phyloP scores from a whole-genome alignment of 1,140 invertebrate species.

The Ptiloglossa arizonensis region DNA sequence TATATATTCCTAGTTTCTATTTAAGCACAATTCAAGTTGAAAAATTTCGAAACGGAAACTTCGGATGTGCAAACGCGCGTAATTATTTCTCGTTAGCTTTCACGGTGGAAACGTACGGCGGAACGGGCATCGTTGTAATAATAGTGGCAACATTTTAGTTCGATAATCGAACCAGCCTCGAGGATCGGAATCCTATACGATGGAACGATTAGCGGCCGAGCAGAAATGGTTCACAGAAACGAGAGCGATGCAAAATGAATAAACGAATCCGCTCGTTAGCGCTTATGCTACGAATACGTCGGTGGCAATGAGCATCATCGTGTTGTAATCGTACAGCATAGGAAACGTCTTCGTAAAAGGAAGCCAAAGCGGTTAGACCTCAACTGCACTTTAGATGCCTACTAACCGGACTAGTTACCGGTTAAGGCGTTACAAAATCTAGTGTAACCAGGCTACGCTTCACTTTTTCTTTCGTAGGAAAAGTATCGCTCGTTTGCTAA shows the following conservation, averaged over 20 bases:
- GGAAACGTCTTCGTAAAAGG: conserved; percentile 69
- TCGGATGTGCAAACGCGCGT: too few relatives aligned
- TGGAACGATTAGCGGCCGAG: neutral
- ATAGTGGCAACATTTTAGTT: neutral
- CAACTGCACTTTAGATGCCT: conserved; percentile 58
- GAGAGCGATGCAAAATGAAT: conserved; percentile 3
- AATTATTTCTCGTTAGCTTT: too few relatives aligned
- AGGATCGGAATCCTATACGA: neutral
- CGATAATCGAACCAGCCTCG: too few relatives aligned
- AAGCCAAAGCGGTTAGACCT: conserved; percentile 62
- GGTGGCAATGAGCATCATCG: conserved; percentile 70
- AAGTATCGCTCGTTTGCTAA: conserved; percentile 37
- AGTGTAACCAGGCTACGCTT: conserved; percentile 69
- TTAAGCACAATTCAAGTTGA: too few relatives aligned
- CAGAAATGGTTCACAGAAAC: neutral
- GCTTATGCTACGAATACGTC: conserved; percentile 38
- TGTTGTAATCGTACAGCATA: conserved; percentile 58
- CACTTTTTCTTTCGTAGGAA: conserved; percentile 70
- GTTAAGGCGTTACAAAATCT: conserved; percentile 75
- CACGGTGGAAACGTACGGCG: too few relatives aligned
- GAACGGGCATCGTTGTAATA: too few relatives aligned
- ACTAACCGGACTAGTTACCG: conserved; percentile 74
- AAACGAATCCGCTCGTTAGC: conserved; percentile 36
- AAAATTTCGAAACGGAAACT: too few relatives aligned
- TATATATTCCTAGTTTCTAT: too few relatives aligned